Conservation (phyloP, 2,113 vertebrate genomes). For the Dromaius novaehollandiae region DNA sequence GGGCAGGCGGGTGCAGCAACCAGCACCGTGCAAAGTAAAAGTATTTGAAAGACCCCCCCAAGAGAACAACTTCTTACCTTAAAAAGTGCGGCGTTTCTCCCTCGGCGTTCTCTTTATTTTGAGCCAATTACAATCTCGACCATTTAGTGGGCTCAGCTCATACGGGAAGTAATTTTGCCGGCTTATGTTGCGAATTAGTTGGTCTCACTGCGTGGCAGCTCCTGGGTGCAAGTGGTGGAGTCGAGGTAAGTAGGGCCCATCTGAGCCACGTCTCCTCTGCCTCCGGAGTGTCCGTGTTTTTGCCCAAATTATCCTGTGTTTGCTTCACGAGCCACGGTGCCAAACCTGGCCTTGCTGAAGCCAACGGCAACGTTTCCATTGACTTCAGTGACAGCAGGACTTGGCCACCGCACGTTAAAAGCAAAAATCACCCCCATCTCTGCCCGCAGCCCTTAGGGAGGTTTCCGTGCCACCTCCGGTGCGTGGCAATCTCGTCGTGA, state of each 20-base stretch:
- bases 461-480: background rate
- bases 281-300: background rate
- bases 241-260: constrained; percentile 23
- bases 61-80: background rate
- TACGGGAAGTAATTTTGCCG: background rate
- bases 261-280: background rate
- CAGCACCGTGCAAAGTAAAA: background rate
- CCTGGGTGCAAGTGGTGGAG: background rate
- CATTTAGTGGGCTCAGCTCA: background rate
- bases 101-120: background rate
- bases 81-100: background rate
- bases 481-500: background rate
- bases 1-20: background rate
- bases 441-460: background rate
- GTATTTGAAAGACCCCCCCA: background rate
- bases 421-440: background rate
- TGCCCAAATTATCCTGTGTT: background rate
- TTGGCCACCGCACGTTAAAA: accelerated
- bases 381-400: background rate
- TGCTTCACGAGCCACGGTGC: constrained; percentile 23
- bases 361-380: background rate
- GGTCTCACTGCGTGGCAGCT: background rate
- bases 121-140: background rate
- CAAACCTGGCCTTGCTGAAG: constrained; percentile 41
- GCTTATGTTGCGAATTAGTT: background rate